phyloP scores from a whole-genome alignment of 2,113 vertebrate genomes.

The Labeo catla region DNA sequence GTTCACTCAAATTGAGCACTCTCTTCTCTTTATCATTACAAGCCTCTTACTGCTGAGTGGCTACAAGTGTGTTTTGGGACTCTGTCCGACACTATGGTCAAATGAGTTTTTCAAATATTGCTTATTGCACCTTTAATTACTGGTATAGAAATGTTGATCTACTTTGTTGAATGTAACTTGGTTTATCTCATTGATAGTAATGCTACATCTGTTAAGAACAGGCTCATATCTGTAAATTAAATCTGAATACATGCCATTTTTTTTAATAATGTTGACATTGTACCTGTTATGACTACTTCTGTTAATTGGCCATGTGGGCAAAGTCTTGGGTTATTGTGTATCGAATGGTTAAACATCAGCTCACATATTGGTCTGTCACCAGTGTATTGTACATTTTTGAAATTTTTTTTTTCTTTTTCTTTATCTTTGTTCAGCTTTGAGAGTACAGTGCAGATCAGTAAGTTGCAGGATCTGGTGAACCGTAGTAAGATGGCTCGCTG shows the following conservation, averaged over 20 bases:
- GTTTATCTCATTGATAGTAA: background rate
- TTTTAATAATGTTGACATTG: background rate
- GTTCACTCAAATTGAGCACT: too few species aligned
- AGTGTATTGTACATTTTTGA: background rate
- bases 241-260: background rate
- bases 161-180: background rate
- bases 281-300: background rate
- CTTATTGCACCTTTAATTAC: background rate
- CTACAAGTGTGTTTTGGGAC: too few species aligned
- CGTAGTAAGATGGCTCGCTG: constrained; percentile 96
- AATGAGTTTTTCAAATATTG: too few species aligned
- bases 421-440: constrained; percentile 81
- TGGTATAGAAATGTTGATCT: background rate
- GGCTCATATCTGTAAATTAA: background rate
- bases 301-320: background rate
- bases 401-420: background rate
- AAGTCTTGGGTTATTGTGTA: background rate
- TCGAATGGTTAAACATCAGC: background rate
- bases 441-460: constrained; percentile 88
- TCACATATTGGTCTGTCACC: background rate
- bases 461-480: constrained; percentile 93
- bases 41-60: too few species aligned
- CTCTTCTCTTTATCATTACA: too few species aligned
- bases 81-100: too few species aligned
- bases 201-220: background rate